These are phyloP conservation scores for Chiridota heheva DNA, from an alignment of 35 echinoderm and acorn worm species.

Conservation along the genomic window DNA sequence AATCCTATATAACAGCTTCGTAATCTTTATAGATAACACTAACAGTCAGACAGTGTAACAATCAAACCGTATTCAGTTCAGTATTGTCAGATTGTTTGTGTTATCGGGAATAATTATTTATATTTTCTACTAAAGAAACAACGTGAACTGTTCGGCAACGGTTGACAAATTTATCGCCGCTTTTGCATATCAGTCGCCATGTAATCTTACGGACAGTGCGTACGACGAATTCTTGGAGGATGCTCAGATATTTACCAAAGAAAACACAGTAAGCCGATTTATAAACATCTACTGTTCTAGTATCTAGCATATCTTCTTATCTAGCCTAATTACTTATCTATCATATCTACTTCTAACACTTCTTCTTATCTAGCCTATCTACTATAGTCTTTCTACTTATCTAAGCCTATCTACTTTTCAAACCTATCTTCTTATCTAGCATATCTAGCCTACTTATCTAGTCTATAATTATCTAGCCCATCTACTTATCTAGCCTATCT, in stretches of 20 bases:
- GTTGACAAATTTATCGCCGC: constrained; percentile 2
- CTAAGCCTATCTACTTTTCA: background rate
- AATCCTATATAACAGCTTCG: too few species aligned
- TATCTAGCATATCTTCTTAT: background rate
- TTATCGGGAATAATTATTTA: too few species aligned
- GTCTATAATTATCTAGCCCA: too few species aligned
- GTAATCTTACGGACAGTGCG: constrained; percentile 4
- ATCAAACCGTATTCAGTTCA: too few species aligned
- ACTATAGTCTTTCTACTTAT: background rate
- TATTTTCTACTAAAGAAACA: background rate
- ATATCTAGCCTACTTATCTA: too few species aligned
- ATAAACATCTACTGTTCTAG: background rate
- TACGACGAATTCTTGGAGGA: constrained; percentile 18
- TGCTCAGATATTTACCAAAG: background rate
- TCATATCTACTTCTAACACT: background rate
- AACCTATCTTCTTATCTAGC: background rate
- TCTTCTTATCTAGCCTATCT: background rate
- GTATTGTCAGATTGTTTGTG: too few species aligned
- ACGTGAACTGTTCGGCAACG: constrained; percentile 7
- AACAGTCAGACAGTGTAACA: too few species aligned
- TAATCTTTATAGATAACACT: too few species aligned
- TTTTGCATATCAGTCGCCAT: background rate
- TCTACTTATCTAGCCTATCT: too few species aligned
- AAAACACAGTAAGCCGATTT: constrained; percentile 5
- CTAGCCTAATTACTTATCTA: background rate